Percentiles rank a stretch among this genome's conserved stretches.
Evolutionary conservation across 2,888 invertebrate genomes (phyloP).

Genomic region (Drosophila kokeensis): DNA sequence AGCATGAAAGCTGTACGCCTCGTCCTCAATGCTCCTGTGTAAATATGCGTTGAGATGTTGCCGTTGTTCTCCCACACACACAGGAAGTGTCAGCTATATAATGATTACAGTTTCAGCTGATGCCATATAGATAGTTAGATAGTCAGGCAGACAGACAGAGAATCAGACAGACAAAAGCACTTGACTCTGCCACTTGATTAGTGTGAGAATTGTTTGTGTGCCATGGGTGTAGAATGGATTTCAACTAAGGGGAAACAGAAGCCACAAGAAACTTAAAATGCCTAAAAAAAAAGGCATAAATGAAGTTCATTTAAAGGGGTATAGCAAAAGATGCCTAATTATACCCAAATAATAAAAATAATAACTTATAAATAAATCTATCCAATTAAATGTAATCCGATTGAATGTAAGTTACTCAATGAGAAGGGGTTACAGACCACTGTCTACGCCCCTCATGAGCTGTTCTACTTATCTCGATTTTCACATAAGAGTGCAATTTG

Average conservation of each 20-base stretch:
- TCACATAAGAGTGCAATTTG: constrained; percentile 28
- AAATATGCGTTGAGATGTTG: constrained; percentile 17
- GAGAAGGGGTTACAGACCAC: not conserved
- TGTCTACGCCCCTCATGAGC: constrained; percentile 5
- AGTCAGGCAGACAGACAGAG: constrained; percentile 13
- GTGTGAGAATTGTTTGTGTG: constrained; percentile 51
- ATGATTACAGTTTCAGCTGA: constrained; percentile 60
- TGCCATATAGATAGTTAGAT: constrained; percentile 8
- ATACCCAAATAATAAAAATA: not conserved
- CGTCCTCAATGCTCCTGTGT: not conserved
- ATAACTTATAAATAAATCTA: not conserved
- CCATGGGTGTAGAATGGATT: not conserved
- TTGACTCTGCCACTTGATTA: constrained; percentile 60
- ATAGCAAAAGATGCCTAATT: not conserved
- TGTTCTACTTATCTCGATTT: not conserved
- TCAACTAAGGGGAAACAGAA: not conserved
- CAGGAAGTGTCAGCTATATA: constrained; percentile 60
- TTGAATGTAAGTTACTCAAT: not conserved
- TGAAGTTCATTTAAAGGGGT: not conserved
- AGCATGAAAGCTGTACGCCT: constrained; percentile 24
- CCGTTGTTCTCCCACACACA: constrained; percentile 9
- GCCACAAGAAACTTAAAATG: not conserved
- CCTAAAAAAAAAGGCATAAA: not conserved
- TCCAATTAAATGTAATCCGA: not conserved
- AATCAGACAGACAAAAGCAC: constrained; percentile 39